Conservation (phyloP, 2,113 vertebrate species). For the Burhinus oedicnemus region DNA sequence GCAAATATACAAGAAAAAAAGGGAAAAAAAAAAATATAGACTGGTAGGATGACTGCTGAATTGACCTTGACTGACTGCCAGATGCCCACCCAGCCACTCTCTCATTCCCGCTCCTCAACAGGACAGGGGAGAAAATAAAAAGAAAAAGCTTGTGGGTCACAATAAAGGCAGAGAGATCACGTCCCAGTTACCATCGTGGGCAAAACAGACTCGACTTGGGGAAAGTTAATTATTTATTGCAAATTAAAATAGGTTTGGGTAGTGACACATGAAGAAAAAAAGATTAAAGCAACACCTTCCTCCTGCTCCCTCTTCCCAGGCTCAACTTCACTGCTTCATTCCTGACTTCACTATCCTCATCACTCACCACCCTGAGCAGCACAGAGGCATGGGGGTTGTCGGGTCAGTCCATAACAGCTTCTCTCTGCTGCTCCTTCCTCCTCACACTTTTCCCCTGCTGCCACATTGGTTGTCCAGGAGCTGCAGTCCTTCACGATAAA, state of each 20-base stretch:
- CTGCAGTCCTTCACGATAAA: not conserved
- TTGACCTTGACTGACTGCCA: not conserved
- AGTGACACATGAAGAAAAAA: not conserved
- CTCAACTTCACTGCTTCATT: not conserved
- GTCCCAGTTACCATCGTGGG: not conserved
- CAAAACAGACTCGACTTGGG: not conserved
- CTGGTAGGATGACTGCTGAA: not conserved
- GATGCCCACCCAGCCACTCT: not conserved
- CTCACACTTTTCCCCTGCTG: not conserved
- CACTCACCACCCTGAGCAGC: not conserved
- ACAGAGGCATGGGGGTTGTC: not conserved
- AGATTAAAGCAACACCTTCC: not conserved
- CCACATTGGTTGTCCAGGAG: not conserved
- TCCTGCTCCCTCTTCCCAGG: not conserved
- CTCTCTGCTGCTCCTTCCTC: not conserved
- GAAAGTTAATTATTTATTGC: not conserved
- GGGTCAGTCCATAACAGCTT: not conserved
- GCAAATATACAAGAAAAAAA: not conserved
- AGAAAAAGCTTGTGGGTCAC: not conserved
- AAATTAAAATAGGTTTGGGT: not conserved
- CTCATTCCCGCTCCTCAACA: not conserved
- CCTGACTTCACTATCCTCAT: not conserved
- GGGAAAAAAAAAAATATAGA: not conserved
- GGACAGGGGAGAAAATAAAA: not conserved
- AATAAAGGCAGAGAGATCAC: not conserved